Evolutionary conservation across 2,888 invertebrate species (phyloP).

Genomic region (Drosophila pullipes): DNA sequence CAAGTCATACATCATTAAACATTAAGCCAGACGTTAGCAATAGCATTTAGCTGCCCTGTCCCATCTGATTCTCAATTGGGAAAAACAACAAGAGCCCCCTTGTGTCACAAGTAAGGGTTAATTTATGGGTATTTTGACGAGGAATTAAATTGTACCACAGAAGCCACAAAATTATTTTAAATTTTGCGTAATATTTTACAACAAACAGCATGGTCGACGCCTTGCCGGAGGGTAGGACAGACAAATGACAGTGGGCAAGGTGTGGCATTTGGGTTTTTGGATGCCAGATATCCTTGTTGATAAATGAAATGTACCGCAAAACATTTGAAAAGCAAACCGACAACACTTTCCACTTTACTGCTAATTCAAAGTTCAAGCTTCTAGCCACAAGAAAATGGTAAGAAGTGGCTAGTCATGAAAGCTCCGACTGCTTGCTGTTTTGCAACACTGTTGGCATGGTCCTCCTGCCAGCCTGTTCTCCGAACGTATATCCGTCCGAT

Average conservation of each 20-base stretch:
- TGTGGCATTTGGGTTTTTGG: constrained; percentile 39
- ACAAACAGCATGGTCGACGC: constrained; percentile 1
- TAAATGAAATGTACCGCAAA: constrained; percentile 79
- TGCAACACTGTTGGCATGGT: constrained; percentile 34
- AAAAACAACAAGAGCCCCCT: constrained; percentile 1
- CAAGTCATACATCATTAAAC: not conserved
- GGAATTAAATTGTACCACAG: constrained; percentile 6
- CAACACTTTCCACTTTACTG: constrained; percentile 81
- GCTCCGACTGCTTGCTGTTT: constrained; percentile 1
- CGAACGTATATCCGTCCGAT: constrained; percentile 10
- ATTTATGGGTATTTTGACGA: constrained; percentile 17
- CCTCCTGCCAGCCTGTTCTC: constrained; percentile 3
- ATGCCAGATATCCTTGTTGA: constrained; percentile 71
- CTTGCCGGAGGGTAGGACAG: constrained; percentile 43
- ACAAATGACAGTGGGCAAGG: constrained; percentile 69
- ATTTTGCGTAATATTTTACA: constrained; percentile 58
- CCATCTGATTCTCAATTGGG: not conserved
- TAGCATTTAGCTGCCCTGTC: not conserved
- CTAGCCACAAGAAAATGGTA: constrained; percentile 61
- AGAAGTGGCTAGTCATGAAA: constrained; percentile 5
- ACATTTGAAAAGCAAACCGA: constrained; percentile 80
- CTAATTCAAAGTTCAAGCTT: constrained; percentile 79
- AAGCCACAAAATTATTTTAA: constrained; percentile 27
- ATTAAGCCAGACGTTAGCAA: not conserved
- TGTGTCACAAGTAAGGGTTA: constrained; percentile 9